A percentile compares a stretch with the other conserved stretches of the same genome.
These are phyloP conservation scores for Momotus momota DNA, from an alignment of 2,797 vertebrate species.

Conservation along the genomic window DNA sequence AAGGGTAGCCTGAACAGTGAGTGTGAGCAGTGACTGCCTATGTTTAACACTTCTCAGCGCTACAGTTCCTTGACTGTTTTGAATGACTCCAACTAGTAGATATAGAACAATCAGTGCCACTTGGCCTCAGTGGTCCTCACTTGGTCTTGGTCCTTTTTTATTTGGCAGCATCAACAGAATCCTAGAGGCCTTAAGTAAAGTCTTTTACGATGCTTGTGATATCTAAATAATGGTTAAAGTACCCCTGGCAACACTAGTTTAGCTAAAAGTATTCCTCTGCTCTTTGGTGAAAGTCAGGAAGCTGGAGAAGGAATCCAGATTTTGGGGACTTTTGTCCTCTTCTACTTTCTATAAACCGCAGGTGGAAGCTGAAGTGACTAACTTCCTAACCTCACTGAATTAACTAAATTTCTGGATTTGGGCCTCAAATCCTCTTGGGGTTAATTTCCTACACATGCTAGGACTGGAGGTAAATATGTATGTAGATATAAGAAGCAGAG, in stretches of 20 bases:
- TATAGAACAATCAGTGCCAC: background rate
- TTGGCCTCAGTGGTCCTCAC: background rate
- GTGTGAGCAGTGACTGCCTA: background rate
- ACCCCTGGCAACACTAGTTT: background rate
- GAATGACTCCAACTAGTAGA: background rate
- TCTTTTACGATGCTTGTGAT: background rate
- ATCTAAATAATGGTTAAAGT: background rate
- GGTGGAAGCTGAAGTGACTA: background rate
- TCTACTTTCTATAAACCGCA: background rate
- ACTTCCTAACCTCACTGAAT: background rate
- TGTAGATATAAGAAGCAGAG: background rate
- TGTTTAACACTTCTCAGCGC: background rate
- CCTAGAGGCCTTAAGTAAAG: background rate
- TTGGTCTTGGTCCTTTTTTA: background rate
- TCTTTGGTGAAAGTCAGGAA: background rate
- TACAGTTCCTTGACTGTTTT: background rate
- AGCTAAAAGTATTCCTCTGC: background rate
- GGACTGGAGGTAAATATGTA: background rate
- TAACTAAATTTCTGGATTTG: background rate
- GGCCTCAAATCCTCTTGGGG: background rate
- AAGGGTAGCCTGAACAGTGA: background rate
- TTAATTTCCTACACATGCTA: rapidly evolving
- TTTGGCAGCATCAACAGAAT: background rate
- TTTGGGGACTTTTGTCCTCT: background rate
- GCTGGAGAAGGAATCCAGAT: background rate